Base-by-base conservation (phyloP, 2,888 invertebrate species). In the Drosophila seclusa region DNA sequence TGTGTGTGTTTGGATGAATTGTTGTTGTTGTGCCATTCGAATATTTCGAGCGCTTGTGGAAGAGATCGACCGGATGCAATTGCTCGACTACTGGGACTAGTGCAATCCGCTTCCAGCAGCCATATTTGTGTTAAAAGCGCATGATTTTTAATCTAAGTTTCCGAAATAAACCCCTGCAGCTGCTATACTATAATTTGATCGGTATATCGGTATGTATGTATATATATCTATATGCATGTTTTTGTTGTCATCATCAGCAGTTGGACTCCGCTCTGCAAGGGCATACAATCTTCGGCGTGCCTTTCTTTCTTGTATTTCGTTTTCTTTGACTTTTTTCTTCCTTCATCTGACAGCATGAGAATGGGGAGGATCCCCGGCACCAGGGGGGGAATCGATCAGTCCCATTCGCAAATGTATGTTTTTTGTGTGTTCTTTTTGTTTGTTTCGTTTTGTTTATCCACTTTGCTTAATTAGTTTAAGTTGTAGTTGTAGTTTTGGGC, bases 41-140 rank as follows among this genome's bases (percentile, higher is more conserved):
- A 65, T 59, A 59, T 61, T 68, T 71, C 73, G 78, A 76, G 73
- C 78, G 68, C 59, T 60, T 42, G 36, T 40, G 69, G 59, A 76
- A 78, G 74, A 76, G 76, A 78, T 55, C 36, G 29, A 42, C 78
- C 61, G 63, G 42, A 58, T 61, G 69, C 57, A 73, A 69, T 73
- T 48, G 74, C 78, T 76, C 45, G 67, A 27, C 52, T 48, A 78
- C 45, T 67, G 63, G 63, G 63, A 68, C 71, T 58, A 67, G 62
- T 55, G 62, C 54, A 52, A 76, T 76, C 70, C 70, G 55, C 60
- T 71, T 52, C 53, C 73, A 58, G 55, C 70, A 53, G 54, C 54
- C 55, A 40, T 42, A 6, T 54, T 24, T 54, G 6, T 62, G 21
- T 11, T 34, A 52, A 54, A 70, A 61, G 54, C 64, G 32, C 57